Conservation (phyloP, 2,888 invertebrate genomes). For the Matsumyia berberina region DNA sequence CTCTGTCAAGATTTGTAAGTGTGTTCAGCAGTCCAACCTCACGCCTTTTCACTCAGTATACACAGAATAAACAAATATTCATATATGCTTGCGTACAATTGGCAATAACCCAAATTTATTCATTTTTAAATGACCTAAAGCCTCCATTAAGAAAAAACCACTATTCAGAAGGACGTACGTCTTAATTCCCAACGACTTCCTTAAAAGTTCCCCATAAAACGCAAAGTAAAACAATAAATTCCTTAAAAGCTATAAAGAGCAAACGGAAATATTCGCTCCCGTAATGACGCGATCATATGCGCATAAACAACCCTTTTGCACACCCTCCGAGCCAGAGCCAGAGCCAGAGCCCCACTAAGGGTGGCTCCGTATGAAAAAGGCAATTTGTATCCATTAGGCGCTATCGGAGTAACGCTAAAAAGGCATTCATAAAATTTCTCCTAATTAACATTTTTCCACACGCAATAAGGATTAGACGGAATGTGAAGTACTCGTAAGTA, state of each 20-base stretch:
- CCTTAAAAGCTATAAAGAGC: conserved; percentile 61
- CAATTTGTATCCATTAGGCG: conserved; percentile 76
- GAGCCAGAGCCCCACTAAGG: conserved; percentile 37
- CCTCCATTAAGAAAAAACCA: conserved; percentile 5
- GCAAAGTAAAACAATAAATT: conserved; percentile 57
- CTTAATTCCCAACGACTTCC: conserved; percentile 57
- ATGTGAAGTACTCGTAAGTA: conserved; percentile 12
- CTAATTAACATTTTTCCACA: conserved; percentile 75
- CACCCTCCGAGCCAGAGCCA: conserved; percentile 27
- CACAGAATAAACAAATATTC: too few species aligned
- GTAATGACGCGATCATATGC: conserved; percentile 75
- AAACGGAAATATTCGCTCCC: conserved; percentile 72
- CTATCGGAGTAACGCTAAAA: conserved; percentile 75
- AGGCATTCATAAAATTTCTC: conserved; percentile 76
- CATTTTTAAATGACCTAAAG: conserved; percentile 39
- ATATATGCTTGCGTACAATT: neutral
- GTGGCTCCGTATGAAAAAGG: conserved; percentile 52
- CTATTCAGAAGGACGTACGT: conserved; percentile 21
- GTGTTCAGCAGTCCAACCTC: too few species aligned
- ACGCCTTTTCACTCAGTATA: too few species aligned
- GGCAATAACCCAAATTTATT: conserved; percentile 33
- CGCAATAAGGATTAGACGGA: conserved; percentile 74
- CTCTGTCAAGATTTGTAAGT: too few species aligned
- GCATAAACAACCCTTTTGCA: conserved; percentile 73
- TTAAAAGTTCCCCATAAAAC: conserved; percentile 47